Conservation (phyloP, 2,888 invertebrate species). For the Rapana venosa region DNA sequence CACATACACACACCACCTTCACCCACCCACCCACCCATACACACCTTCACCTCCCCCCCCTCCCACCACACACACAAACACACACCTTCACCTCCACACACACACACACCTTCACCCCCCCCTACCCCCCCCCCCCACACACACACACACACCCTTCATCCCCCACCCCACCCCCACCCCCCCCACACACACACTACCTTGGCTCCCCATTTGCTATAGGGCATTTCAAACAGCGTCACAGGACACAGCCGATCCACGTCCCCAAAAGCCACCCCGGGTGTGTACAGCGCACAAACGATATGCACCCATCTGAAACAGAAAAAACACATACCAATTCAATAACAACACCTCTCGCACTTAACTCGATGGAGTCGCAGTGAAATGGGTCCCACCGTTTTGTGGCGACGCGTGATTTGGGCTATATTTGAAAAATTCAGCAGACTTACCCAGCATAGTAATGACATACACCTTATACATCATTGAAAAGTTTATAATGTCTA, state of each 20-base stretch:
- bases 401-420: no score
- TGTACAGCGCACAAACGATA: constrained; percentile 97
- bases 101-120: constrained; percentile 88
- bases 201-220: constrained; percentile 97
- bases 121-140: background rate
- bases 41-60: background rate
- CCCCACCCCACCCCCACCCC: background rate
- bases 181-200: constrained; percentile 79
- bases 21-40: background rate
- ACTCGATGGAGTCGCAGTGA: no score
- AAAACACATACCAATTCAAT: background rate
- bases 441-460: no score
- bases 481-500: no score
- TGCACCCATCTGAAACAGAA: constrained; percentile 89
- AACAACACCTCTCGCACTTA: no score
- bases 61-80: background rate
- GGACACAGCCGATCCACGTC: constrained; percentile 88
- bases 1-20: background rate
- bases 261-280: constrained; percentile 97
- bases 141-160: background rate
- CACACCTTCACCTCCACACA: background rate
- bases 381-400: no score
- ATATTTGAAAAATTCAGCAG: no score
- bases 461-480: no score
- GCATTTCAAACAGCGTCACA: constrained; percentile 96